phyloP scores from a whole-genome alignment of 1,140 invertebrate genomes.

The Aphidius gifuensis region DNA sequence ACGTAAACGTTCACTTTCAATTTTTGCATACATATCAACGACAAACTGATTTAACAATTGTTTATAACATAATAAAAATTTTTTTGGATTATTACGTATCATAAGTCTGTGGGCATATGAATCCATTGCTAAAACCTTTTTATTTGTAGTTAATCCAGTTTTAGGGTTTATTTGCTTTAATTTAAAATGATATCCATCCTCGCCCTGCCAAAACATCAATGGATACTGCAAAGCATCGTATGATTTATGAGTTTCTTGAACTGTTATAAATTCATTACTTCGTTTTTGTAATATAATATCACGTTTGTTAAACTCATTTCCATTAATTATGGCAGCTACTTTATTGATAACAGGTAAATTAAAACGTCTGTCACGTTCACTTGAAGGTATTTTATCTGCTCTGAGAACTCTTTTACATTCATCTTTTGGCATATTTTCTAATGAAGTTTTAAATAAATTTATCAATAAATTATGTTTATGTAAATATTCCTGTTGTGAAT shows the following conservation, averaged over 20 bases:
- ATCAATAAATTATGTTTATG: constrained; percentile 14
- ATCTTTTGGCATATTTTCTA: neutral
- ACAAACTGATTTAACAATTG: constrained; percentile 42
- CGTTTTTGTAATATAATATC: constrained; percentile 1
- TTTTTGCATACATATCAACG: constrained; percentile 56
- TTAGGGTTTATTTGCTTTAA: constrained; percentile 34
- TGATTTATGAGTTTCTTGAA: constrained; percentile 18
- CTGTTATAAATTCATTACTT: neutral
- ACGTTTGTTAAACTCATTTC: constrained; percentile 4
- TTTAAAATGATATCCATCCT: constrained; percentile 45
- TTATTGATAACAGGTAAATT: constrained; percentile 12
- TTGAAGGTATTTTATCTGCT: constrained; percentile 13
- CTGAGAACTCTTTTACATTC: constrained; percentile 3
- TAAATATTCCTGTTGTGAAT: constrained; percentile 10
- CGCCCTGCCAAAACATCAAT: constrained; percentile 42
- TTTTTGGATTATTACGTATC: constrained; percentile 21
- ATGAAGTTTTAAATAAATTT: constrained; percentile 6
- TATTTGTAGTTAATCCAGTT: constrained; percentile 27
- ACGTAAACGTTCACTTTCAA: constrained; percentile 49
- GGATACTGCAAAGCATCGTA: constrained; percentile 32
- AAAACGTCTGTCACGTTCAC: neutral
- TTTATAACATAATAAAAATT: constrained; percentile 21
- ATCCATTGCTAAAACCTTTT: constrained; percentile 40
- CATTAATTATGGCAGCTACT: constrained; percentile 10
- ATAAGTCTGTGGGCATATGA: constrained; percentile 48